Evolutionary conservation across 2,888 invertebrate genomes (phyloP), one percentile per base, ranked within the genome.

Genomic region (Molorchus minor): DNA sequence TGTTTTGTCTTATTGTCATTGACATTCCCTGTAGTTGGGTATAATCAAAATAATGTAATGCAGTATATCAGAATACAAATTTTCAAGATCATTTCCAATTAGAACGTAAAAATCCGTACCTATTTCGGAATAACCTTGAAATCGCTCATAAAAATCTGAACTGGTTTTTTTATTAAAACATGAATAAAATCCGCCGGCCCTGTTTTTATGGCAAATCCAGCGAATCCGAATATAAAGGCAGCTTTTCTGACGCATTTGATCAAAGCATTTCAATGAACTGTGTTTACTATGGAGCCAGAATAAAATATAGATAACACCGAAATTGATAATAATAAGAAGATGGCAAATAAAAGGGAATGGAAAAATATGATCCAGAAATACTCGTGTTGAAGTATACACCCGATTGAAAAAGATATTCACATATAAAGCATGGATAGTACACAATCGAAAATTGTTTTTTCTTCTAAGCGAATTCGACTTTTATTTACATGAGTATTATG

Each of bases 261-360:
- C 41, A 41, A 38, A 15, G 41, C 30, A 30, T 52, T 41, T 41
- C 40, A 52, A 52, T 52, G 51, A 52, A 41, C 41, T 25, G 51
- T 52, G 51, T 52, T 52, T 52, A 52, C 51, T 30, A 41, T 41
- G 40, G 51, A 52, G 20, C 51, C 41, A 41, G 51, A 52, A 52
- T 52, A 52, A 52, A 52, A 52, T 52, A 52, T 41, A 52, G 51
- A 52, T 52, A 52, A 52, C 51, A 52, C 40, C 19, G 51, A 40
- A 52, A 30, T 41, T 52, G 51, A 52, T 52, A 40, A 30, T 52
- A 52, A 52, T 52, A 52, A 41, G 51, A 52, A 52, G 30, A 52
- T 52, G 51, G 51, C 29, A 52, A 41, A 30, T 52, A 41, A 52
- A 52, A 52, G 51, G 51, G 30, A 52, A 40, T 10, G 40, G 40